Evolutionary conservation across 2,797 vertebrate genomes (phyloP), one percentile per base, ranked within the genome.

Genomic region (Glossophaga mutica): DNA sequence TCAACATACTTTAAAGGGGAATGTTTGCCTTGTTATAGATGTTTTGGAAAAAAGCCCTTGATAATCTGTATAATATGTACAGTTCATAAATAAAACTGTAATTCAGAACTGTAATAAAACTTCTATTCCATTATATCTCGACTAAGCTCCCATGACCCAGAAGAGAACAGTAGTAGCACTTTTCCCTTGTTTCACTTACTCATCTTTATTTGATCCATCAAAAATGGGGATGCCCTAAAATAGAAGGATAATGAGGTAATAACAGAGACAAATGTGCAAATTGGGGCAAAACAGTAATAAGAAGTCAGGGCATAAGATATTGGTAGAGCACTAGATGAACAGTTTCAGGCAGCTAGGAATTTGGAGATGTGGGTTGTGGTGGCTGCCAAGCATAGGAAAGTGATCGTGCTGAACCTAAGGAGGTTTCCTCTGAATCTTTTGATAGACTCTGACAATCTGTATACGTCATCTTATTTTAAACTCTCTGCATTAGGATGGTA

Each of bases 181-280:
- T 95, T 87, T 86, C n/a, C 85, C 57, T 93, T 94, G 73, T 92
- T 96, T 95, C 48, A 90, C 22, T 87, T 79, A 55, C 18, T 73
- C 48, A n/a, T 94, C 24, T 90, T 94, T 57, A 67, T 96, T 96
- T 83, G 79, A 83, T 77, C 37, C 62, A 55, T 76, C 22, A 91
- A 88, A 96, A 55, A 62, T 73, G 79, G 34, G 6, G 39, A 65
- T 39, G 82, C 16, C 91, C 15, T 76, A 59, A 86, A 93, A 68
- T 89, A 65, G 46, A 57, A 82, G 78, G 88, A 46, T 96, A 95
- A 65, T 81, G 48, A 90, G 55, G 29, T 86, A 62, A 42, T 85
- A 74, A 59, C n/a, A 90, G 73, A 96, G 71, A 50, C 76, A 94
- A 81, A n/a, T 48, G 26, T 88, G 77, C 78, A 70, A 42, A 86